These are phyloP conservation scores for Sinella curviseta DNA, from an alignment of 1,140 invertebrate genomes.

Conservation along the genomic window DNA sequence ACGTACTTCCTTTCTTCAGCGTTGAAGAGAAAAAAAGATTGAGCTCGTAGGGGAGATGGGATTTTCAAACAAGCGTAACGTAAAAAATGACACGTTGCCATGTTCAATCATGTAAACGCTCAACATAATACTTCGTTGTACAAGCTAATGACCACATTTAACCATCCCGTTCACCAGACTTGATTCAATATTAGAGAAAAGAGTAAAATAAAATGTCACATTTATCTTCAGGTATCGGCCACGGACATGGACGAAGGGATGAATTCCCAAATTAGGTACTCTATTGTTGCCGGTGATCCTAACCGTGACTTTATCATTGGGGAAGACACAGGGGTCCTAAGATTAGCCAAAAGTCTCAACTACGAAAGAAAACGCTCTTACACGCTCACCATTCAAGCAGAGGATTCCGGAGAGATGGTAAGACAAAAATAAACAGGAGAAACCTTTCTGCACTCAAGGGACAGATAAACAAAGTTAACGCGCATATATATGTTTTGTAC, in stretches of 20 bases:
- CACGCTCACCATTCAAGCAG: constrained; percentile 76
- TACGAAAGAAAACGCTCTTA: constrained; percentile 86
- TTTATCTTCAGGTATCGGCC: constrained; percentile 71
- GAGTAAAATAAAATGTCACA: too few relatives aligned
- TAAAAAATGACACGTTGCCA: constrained; percentile 8
- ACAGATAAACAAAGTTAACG: neutral
- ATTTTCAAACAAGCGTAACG: neutral
- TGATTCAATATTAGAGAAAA: too few relatives aligned
- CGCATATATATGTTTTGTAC: neutral
- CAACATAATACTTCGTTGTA: too few relatives aligned
- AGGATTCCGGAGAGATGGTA: constrained; percentile 75
- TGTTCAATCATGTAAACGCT: neutral
- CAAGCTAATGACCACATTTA: too few relatives aligned
- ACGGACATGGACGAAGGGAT: constrained; percentile 86
- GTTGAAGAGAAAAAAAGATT: too few relatives aligned
- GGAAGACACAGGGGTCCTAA: constrained; percentile 82
- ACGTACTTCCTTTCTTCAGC: too few relatives aligned
- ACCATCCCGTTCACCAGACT: too few relatives aligned
- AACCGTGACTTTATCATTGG: constrained; percentile 87
- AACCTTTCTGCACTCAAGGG: neutral
- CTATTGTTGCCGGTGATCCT: constrained; percentile 82
- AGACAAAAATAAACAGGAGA: too few relatives aligned
- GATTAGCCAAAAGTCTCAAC: constrained; percentile 86
- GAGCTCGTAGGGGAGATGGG: too few relatives aligned
- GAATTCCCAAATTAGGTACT: constrained; percentile 85